Percentiles rank a stretch among this genome's conserved stretches.
These are phyloP conservation scores for Andinoacara biseriatus DNA, from an alignment of 2,113 vertebrate genomes.

Conservation along the genomic window DNA sequence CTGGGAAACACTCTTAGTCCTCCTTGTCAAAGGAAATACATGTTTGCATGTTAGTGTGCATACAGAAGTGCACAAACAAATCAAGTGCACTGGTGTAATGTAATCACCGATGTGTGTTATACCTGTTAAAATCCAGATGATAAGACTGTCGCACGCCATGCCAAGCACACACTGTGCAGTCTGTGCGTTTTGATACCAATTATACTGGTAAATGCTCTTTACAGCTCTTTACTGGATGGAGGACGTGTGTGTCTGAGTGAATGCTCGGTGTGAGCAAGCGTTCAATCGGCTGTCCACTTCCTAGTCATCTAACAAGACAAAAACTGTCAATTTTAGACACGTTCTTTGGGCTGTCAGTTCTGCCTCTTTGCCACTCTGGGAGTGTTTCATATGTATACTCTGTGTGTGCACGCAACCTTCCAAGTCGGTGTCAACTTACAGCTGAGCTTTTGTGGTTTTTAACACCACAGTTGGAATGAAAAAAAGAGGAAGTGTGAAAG, in stretches of 20 bases:
- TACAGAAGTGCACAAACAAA: not conserved
- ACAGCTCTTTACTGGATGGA: not conserved
- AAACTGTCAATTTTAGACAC: conserved; percentile 38
- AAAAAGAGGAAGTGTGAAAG: not conserved
- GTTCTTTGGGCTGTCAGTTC: conserved; percentile 50
- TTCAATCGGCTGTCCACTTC: conserved; percentile 27
- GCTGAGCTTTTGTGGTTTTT: not conserved
- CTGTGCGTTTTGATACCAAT: too few species aligned
- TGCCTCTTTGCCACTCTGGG: conserved; percentile 36
- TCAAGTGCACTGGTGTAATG: not conserved
- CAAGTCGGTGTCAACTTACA: not conserved
- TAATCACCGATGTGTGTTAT: not conserved
- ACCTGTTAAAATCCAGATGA: not conserved
- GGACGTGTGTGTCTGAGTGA: not conserved
- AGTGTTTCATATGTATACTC: conserved; percentile 10
- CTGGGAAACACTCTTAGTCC: conserved; percentile 27
- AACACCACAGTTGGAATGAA: not conserved
- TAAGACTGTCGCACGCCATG: not conserved
- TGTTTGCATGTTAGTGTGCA: not conserved
- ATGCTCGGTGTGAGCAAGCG: not conserved
- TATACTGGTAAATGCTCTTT: conserved; percentile 11
- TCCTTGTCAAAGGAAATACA: conserved; percentile 6
- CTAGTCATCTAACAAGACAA: conserved; percentile 34
- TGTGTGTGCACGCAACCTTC: not conserved
- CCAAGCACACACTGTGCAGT: too few species aligned